Evolutionary conservation across 2,113 vertebrate genomes (phyloP).

Genomic region (Xiphophorus maculatus): DNA sequence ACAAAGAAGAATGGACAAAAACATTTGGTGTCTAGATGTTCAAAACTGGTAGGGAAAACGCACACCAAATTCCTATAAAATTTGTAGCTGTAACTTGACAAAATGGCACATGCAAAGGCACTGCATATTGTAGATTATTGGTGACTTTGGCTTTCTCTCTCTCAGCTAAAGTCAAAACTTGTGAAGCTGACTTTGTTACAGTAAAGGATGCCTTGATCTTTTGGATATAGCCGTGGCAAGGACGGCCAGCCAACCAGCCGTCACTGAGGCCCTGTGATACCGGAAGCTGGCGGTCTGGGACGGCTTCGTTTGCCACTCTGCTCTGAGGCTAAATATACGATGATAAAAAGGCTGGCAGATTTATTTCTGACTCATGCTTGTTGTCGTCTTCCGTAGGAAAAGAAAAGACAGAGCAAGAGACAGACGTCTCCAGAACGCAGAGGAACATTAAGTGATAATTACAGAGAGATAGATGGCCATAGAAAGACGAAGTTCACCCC

Average conservation of each 20-base stretch:
- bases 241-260: constrained; percentile 51
- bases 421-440: constrained; percentile 69
- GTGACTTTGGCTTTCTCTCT: constrained; percentile 21
- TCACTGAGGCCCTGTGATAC: constrained; percentile 43
- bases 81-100: not conserved
- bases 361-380: constrained; percentile 75
- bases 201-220: constrained; percentile 58
- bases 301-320: constrained; percentile 63
- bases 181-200: constrained; percentile 55
- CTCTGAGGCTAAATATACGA: constrained; percentile 76
- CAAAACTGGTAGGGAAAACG: not conserved
- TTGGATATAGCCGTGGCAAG: constrained; percentile 54
- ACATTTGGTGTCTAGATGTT: not conserved
- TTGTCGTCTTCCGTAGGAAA: constrained; percentile 52
- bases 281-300: constrained; percentile 73
- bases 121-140: not conserved
- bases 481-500: constrained; percentile 53
- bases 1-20: not conserved
- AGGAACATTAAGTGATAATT: constrained; percentile 81
- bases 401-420: constrained; percentile 55
- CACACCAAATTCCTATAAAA: not conserved
- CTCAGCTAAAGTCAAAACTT: constrained; percentile 56
- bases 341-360: constrained; percentile 77
- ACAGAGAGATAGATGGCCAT: constrained; percentile 70
- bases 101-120: not conserved